Evolutionary conservation across 2,113 vertebrate species (phyloP).

Genomic region (Grammomys dolichurus): DNA sequence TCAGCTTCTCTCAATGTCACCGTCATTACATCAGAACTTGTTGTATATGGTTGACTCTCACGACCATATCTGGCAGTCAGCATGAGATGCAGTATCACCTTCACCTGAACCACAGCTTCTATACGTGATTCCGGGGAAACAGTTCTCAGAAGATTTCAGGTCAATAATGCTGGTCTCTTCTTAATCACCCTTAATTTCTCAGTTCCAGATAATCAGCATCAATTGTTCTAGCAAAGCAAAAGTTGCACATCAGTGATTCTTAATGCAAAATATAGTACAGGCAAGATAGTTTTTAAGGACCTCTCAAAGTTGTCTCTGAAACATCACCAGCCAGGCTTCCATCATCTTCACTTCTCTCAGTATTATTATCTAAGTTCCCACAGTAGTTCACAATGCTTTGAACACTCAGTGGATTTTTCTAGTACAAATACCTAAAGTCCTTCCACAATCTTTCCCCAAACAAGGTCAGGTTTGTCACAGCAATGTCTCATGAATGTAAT

Average conservation of each 20-base stretch:
- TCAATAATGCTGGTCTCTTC: neutral
- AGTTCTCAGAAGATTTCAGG: neutral
- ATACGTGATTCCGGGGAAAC: neutral
- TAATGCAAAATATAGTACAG: neutral
- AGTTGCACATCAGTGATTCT: neutral
- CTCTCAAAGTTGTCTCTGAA: neutral
- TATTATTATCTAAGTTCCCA: too few relatives aligned
- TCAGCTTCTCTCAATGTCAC: neutral
- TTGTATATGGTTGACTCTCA: neutral
- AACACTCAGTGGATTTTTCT: neutral
- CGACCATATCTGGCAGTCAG: too few relatives aligned
- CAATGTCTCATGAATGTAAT: neutral
- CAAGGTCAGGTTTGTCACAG: neutral
- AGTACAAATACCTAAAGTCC: neutral
- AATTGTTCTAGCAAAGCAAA: neutral
- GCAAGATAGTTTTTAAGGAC: neutral
- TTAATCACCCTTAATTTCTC: neutral
- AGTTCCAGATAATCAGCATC: neutral
- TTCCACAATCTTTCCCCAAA: neutral
- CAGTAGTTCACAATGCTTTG: neutral
- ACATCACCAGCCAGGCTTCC: too few relatives aligned
- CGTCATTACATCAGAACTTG: neutral
- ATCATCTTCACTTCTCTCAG: neutral
- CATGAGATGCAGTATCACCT: neutral
- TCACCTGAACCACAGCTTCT: too few relatives aligned